These are phyloP conservation scores for Notocelia uddmanniana DNA, from an alignment of 2,888 invertebrate species.

Conservation along the genomic window DNA sequence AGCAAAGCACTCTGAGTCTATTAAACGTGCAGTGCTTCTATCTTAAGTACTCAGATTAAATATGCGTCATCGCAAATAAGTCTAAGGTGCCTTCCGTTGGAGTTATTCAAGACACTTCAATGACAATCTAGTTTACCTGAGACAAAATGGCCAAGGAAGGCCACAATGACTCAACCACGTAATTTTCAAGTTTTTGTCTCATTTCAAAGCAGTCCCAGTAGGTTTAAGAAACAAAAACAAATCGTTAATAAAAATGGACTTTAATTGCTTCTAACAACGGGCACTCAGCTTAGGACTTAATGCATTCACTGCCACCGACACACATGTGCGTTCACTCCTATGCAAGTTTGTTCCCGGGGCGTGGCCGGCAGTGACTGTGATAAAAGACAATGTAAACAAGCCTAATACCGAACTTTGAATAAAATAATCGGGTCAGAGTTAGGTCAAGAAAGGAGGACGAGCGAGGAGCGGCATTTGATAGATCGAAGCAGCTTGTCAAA, in stretches of 20 bases:
- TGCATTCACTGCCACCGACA: too few relatives aligned
- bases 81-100: conserved; percentile 10
- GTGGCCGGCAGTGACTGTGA: too few relatives aligned
- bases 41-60: conserved; percentile 34
- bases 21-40: conserved; percentile 16
- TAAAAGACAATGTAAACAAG: neutral
- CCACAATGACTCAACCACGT: conserved; percentile 6
- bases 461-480: conserved; percentile 43
- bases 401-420: neutral
- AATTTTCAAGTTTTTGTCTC: conserved; percentile 15
- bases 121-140: conserved; percentile 22
- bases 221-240: neutral
- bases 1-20: neutral
- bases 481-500: conserved; percentile 46
- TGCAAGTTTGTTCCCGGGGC: too few relatives aligned
- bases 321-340: too few relatives aligned
- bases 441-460: conserved; percentile 43
- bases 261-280: neutral
- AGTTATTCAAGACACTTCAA: conserved; percentile 21
- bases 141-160: conserved; percentile 3
- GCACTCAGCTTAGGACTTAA: too few relatives aligned
- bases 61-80: conserved; percentile 26
- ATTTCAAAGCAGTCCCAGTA: neutral
- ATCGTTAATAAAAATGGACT: neutral
- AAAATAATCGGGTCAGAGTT: conserved; percentile 26